Evolutionary conservation across 2,113 vertebrate species (phyloP), one percentile per base, ranked within the genome.

Genomic region (Aphelocoma coerulescens): DNA sequence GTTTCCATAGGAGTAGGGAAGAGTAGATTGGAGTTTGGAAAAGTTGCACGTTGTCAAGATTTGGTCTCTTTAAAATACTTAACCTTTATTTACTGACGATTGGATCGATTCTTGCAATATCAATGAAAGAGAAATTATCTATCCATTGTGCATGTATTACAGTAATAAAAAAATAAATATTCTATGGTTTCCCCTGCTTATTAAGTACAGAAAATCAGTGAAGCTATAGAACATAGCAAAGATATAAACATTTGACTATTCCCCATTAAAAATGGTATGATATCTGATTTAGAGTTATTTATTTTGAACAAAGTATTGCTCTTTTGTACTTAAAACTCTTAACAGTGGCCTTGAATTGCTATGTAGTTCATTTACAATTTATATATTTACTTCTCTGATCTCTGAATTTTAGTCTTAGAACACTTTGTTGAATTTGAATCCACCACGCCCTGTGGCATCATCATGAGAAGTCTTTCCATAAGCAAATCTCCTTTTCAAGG

Each of bases 101-200:
- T 68, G 7, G 4, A 79, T 14, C 1, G 0, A 48, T 65, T 89
- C 27, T 51, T 76, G 21, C 11, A 4, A 49, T 84, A 68, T 51
- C 6, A 77, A 27, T 57, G 32, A 73, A 69, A 73, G 3, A 68
- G 8, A 77, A 81, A 77, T 52, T 32, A 44, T n/a, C 11, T 62
- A 4, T n/a, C 6, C 3, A 69, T 41, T 74, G 3, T 85, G 3
- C 43, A 43, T 65, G 3, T 11, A 52, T 5, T 33, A 27, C 37
- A 59, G 15, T 5, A 68, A 52, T 51, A 43, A 48, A 43, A 43
- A 43, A 43, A 39, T 73, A 76, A n/a, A 17, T 6, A 21, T 27
- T 81, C 30, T 55, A 4, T 0, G 0, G 1, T 12, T 91, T 76
- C 16, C 3, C 8, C 55, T 48, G 3, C 0, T 75, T 83, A 19